Percentiles rank a stretch among this genome's conserved stretches.
Conservation (phyloP, 2,888 invertebrate genomes). For the Aromia moschata region DNA sequence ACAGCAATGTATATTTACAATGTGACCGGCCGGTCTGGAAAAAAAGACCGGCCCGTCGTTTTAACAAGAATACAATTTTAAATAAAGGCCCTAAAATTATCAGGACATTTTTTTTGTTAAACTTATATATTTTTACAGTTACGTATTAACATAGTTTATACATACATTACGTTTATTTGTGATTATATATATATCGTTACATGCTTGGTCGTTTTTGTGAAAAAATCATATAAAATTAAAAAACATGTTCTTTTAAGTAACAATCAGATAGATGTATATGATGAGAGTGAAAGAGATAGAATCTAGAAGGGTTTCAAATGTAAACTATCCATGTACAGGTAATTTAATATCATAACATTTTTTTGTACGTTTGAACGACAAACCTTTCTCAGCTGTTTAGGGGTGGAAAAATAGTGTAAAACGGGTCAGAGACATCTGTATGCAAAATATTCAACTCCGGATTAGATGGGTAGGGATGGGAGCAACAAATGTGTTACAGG, state of each 20-base stretch:
- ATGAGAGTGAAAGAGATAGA: slow-evolving; percentile 19
- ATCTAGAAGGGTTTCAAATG: slow-evolving; percentile 18
- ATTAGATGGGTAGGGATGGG: too few relatives aligned
- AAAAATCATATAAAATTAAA: slow-evolving; percentile 32
- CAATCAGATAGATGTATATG: slow-evolving; percentile 16
- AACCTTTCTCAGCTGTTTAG: too few relatives aligned
- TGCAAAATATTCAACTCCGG: too few relatives aligned
- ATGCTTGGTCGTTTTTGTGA: slow-evolving; percentile 35
- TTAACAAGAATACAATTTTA: slow-evolving; percentile 34
- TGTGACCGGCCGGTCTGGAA: slow-evolving; percentile 20
- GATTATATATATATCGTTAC: slow-evolving; percentile 30
- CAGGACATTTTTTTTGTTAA: slow-evolving; percentile 24
- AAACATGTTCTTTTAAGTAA: slow-evolving; percentile 21
- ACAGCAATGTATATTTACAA: slow-evolving; percentile 36
- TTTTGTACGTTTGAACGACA: slow-evolving; percentile 14
- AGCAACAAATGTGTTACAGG: too few relatives aligned
- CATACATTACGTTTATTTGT: slow-evolving; percentile 32
- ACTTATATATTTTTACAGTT: slow-evolving; percentile 30
- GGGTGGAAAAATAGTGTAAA: too few relatives aligned
- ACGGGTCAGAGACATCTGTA: too few relatives aligned
- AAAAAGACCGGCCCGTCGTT: slow-evolving; percentile 20
- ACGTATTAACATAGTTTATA: slow-evolving; percentile 32
- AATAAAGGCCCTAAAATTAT: slow-evolving; percentile 36
- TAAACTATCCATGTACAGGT: slow-evolving; percentile 24
- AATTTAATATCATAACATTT: slow-evolving; percentile 14